Evolutionary conservation across 2,888 invertebrate species (phyloP), one percentile per base, ranked within the genome.

Genomic region (Xestobium rufovillosum): DNA sequence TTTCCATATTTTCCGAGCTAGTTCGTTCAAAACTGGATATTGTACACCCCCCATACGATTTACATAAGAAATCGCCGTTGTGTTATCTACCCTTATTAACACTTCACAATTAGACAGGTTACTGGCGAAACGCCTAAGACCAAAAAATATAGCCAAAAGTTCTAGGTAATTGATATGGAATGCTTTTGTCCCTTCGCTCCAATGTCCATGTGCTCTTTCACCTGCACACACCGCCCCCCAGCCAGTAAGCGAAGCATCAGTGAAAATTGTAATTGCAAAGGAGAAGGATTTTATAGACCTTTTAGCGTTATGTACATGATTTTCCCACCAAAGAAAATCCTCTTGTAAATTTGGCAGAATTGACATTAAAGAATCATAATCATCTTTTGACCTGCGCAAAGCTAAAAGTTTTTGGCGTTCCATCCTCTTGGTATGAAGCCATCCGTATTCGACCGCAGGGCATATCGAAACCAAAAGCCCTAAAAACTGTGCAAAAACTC

Each of bases 161-260:
- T 55, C 55, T 31, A 52, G 36, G 11, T 41, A 42, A 40, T 50
- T 52, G 8, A 51, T 52, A 32, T 52, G 52, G 2, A 13, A 2
- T n/a, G n/a, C 14, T 19, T 14, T 26, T 33, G 51, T 48, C 2
- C 13, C 19, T 2, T 26, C 14, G 16, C 23, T 28, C 48, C 52
- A 52, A 6, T 32, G 31, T 3, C 51, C 50, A 25, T 34, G 38
- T 10, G 38, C 16, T 2, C 14, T 26, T 3, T 23, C 3, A 4
- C 29, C 38, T 11, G 43, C 41, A 30, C 43, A 46, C 23, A 30
- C 38, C 6, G 23, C 31, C 4, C 52, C 51, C 49, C 50, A 51
- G 10, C 48, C 49, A 4, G 43, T 30, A 4, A 28, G 19, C 3
- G 50, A 52, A 3, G 49, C 49, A 29, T 52, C 51, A n/a, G 49